phyloP scores from a whole-genome alignment of 2,113 vertebrate genomes.

The Protobothrops mucrosquamatus region DNA sequence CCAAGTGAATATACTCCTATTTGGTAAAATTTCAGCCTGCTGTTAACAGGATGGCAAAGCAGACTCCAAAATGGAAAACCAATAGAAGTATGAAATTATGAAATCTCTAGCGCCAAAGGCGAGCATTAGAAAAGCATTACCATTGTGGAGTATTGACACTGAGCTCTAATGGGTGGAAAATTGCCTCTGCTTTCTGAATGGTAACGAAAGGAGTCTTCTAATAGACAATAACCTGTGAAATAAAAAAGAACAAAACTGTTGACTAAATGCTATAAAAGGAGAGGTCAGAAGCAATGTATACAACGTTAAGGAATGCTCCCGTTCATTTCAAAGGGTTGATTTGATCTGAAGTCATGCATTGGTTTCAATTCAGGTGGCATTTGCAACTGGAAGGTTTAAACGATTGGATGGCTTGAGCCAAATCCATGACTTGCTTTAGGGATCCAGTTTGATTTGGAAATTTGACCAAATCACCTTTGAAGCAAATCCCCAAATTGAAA shows the following conservation, averaged over 20 bases:
- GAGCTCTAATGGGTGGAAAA: conserved; percentile 52
- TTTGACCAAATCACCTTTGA: neutral
- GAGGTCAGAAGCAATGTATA: neutral
- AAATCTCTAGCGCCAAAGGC: conserved; percentile 71
- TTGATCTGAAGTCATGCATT: neutral
- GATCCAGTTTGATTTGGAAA: neutral
- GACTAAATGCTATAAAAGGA: neutral
- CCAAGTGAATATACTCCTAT: conserved; percentile 69
- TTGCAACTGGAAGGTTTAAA: neutral
- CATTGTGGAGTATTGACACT: conserved; percentile 58
- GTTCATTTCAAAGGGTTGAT: neutral
- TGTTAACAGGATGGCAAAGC: conserved; percentile 70
- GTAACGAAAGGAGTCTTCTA: neutral
- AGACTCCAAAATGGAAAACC: conserved; percentile 70
- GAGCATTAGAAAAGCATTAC: conserved; percentile 66
- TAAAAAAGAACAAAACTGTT: neutral
- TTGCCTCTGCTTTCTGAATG: neutral
- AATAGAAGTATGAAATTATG: conserved; percentile 75
- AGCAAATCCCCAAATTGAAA: neutral
- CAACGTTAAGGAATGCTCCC: neutral
- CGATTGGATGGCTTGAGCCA: neutral
- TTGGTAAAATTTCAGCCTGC: conserved; percentile 74
- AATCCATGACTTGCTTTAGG: neutral
- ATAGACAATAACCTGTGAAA: neutral
- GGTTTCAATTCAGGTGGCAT: neutral